Evolutionary conservation across 64 coral and sea anemone species (phyloP), one percentile per base, ranked within the genome.

Genomic region (Porites australiensis): DNA sequence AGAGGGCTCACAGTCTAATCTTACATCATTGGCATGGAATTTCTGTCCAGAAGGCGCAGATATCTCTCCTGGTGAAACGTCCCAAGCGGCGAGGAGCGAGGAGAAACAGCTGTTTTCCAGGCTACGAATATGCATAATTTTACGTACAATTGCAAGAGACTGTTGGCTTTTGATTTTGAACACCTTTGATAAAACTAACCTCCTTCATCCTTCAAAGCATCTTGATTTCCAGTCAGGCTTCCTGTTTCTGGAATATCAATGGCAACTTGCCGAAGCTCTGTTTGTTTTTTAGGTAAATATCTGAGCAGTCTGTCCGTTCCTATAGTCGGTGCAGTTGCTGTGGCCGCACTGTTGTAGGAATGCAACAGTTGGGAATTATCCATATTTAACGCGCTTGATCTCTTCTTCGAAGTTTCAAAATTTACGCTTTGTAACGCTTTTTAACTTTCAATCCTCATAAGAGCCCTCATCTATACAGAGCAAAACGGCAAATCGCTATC

Each of bases 191-290:
- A 8, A 52, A 47, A 18, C 50, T 57, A 12, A 83, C 79, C 79
- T 83, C 79, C 62, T 49, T 83, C 79, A 19, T 59, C 60, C 6
- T 65, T 64, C 59, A 66, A 67, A 5, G 61, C 44, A 50, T 83
- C 79, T 83, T 83, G 79, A 64, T 83, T 66, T 18, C 19, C 15
- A 47, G 49, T 44, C 62, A 66, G 79, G 60, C 37, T 65, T 59
- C 7, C 60, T 45, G 44, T 64, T 83, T 83, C 79, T 65, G 61
- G 60, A 66, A 83, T 83, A 61, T 83, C 43, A 64, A 83, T 83
- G 79, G 79, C 59, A 49, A 83, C 79, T 48, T 83, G 79, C 50
- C 43, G 79, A 64, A 9, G 13, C 16, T 83, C 79, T 67, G 79
- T 3, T 45, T 64, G 79, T 61, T 83, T 83, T 83, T 83, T 83